A percentile compares a stretch with the other conserved stretches of the same genome.
These are phyloP conservation scores for Kradibia gibbosae DNA, from an alignment of 1,140 invertebrate genomes.

Conservation along the genomic window DNA sequence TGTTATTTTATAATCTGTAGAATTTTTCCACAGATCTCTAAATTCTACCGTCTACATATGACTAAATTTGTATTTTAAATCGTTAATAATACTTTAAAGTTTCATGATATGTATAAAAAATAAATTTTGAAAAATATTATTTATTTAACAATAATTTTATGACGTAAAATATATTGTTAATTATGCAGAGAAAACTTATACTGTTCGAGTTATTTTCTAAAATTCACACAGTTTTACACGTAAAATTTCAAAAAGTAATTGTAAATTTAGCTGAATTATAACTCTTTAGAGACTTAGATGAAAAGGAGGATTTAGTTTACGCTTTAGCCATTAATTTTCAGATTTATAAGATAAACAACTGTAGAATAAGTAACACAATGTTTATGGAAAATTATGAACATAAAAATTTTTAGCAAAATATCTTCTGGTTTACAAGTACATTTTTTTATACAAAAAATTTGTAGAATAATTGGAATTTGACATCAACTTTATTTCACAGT, in stretches of 20 bases:
- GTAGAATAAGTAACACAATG: not conserved
- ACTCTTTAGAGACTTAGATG: not conserved
- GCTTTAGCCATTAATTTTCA: not conserved
- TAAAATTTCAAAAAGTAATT: not conserved
- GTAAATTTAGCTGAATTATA: not conserved
- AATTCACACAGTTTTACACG: not conserved
- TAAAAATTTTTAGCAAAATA: not conserved
- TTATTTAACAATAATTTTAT: no score
- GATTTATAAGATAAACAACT: not conserved
- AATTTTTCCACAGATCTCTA: no score
- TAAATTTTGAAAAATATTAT: no score
- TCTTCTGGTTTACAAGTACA: not conserved
- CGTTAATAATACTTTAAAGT: no score
- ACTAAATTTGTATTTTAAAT: no score
- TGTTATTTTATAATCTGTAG: no score
- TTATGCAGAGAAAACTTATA: no score
- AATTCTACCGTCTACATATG: no score
- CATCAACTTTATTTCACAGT: not conserved
- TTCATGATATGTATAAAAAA: no score
- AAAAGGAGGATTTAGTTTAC: not conserved
- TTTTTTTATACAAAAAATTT: not conserved
- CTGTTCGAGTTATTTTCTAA: not conserved
- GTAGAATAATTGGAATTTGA: not conserved
- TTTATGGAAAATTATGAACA: not conserved
- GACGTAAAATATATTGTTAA: no score